Conservation (phyloP, 2,797 vertebrate genomes). For the Molossus molossus region DNA sequence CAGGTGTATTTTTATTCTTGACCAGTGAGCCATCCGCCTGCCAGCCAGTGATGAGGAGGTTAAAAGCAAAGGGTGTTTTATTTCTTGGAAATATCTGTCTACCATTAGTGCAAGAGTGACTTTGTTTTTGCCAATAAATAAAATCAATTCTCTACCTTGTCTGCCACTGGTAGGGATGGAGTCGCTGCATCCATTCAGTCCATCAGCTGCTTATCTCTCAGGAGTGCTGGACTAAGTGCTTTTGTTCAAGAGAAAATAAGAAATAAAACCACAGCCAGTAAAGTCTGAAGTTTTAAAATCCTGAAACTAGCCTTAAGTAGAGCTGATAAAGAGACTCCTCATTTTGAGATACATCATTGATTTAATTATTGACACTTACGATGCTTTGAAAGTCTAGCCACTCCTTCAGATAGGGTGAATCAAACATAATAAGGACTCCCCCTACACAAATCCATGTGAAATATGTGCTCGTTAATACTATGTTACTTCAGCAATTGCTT, state of each 20-base stretch:
- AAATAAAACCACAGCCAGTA: constrained; percentile 45
- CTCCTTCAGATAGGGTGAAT: background rate
- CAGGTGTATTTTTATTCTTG: background rate
- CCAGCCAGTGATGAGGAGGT: constrained; percentile 40
- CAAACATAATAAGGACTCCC: background rate
- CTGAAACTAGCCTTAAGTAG: constrained; percentile 5
- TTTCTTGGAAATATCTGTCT: constrained; percentile 67
- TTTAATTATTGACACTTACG: background rate
- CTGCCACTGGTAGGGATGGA: constrained; percentile 63
- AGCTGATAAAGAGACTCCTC: background rate
- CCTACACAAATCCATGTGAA: background rate
- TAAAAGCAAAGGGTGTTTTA: constrained; percentile 67
- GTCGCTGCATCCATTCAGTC: constrained; percentile 19
- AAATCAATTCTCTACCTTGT: constrained; percentile 62
- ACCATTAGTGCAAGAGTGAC: constrained; percentile 31
- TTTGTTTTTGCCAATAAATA: constrained; percentile 73
- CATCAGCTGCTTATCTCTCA: constrained; percentile 63
- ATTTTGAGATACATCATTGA: background rate
- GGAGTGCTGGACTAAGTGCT: constrained; percentile 33
- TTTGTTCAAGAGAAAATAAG: constrained; percentile 59
- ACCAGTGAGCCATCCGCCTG: background rate
- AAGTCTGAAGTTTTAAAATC: constrained; percentile 24
- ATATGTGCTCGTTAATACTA: background rate
- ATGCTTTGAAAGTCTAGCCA: background rate
- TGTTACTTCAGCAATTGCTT: background rate